Conservation (phyloP, 1,140 invertebrate genomes). For the Drosophila equinoxialis region DNA sequence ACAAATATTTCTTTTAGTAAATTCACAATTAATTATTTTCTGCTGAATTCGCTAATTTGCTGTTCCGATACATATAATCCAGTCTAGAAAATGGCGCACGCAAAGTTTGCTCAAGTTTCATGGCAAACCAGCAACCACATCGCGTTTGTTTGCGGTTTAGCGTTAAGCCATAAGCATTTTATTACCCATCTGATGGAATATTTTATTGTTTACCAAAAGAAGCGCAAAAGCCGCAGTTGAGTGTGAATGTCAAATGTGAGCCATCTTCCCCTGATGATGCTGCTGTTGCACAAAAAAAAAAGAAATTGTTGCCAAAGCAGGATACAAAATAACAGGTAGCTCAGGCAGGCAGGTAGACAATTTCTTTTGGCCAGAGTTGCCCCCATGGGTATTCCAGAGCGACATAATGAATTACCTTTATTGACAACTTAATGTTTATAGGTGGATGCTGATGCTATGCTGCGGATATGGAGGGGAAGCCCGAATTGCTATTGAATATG, state of each 20-base stretch:
- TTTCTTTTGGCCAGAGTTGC: conserved; percentile 43
- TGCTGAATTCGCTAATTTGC: too few relatives aligned
- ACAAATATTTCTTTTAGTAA: too few relatives aligned
- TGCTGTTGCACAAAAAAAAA: not conserved
- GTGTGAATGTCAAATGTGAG: conserved; percentile 56
- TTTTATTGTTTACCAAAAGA: conserved; percentile 61
- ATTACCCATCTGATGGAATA: conserved; percentile 67
- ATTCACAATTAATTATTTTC: too few relatives aligned
- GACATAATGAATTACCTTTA: conserved; percentile 83
- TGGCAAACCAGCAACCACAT: conserved; percentile 32
- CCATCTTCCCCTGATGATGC: not conserved
- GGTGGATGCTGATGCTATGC: conserved; percentile 50
- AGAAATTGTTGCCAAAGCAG: conserved; percentile 22
- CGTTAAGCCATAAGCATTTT: conserved; percentile 73
- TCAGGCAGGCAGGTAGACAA: conserved; percentile 29
- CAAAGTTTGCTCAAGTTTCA: conserved; percentile 18
- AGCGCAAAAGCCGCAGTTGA: conserved; percentile 36
- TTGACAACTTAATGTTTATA: conserved; percentile 83
- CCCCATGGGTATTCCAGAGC: conserved; percentile 66
- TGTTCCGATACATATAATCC: not conserved
- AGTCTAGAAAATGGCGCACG: not conserved
- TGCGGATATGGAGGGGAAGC: not conserved
- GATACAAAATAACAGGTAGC: conserved; percentile 24
- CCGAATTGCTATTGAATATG: conserved; percentile 27
- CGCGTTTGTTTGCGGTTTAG: conserved; percentile 44